These are phyloP conservation scores for Enteromius fasciolatus DNA, from an alignment of 2,797 vertebrate genomes.

Conservation along the genomic window DNA sequence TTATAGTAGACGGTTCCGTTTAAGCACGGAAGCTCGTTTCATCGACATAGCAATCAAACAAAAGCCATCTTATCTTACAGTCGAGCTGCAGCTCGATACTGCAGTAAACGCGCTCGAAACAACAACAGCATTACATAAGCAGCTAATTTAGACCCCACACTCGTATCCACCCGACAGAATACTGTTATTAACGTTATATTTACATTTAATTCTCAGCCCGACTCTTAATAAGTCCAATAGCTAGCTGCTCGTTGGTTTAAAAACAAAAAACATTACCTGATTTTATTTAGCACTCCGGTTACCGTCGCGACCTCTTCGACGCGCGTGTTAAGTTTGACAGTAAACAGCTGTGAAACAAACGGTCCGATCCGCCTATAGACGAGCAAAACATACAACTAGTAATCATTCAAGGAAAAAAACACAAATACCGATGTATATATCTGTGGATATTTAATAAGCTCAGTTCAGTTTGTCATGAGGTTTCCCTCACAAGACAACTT, in stretches of 20 bases:
- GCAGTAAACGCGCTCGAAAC: not conserved
- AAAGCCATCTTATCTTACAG: not conserved
- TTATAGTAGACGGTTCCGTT: not conserved
- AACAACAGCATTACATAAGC: slow-evolving; percentile 37
- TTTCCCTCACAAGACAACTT: slow-evolving; percentile 33
- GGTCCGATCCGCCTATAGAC: not conserved
- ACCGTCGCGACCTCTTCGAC: slow-evolving; percentile 40
- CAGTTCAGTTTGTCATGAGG: slow-evolving; percentile 14
- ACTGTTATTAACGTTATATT: not conserved
- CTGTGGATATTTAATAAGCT: not conserved
- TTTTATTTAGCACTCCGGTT: slow-evolving; percentile 10
- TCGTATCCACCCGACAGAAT: not conserved
- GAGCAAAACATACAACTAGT: not conserved
- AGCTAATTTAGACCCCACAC: not conserved
- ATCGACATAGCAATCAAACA: not conserved
- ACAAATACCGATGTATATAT: not conserved
- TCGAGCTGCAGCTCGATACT: not conserved
- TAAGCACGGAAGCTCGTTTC: too few species aligned
- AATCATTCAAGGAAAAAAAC: not conserved
- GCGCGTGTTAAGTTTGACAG: not conserved
- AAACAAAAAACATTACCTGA: slow-evolving; percentile 4
- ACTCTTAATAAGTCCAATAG: not conserved
- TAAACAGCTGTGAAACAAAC: slow-evolving; percentile 17
- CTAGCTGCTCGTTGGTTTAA: not conserved
- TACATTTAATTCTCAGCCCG: not conserved